These are phyloP conservation scores for Stichopus chloronotus DNA, from an alignment of 35 echinoderm and acorn worm species.

Conservation along the genomic window DNA sequence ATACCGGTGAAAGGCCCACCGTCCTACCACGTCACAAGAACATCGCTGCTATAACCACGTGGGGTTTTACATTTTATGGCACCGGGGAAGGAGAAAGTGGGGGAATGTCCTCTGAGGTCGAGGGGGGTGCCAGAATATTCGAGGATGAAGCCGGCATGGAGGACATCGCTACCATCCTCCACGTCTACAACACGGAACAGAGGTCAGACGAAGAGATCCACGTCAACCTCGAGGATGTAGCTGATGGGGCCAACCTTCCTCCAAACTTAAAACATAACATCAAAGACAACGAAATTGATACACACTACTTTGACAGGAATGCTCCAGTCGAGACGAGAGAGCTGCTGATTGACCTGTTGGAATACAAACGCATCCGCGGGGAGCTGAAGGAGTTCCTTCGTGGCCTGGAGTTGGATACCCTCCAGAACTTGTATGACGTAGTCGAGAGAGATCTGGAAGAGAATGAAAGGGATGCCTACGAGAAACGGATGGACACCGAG, in stretches of 20 bases:
- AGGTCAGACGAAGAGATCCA: conserved; percentile 79
- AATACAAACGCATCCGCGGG: neutral
- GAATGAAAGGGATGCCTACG: neutral
- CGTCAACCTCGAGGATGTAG: conserved; percentile 67
- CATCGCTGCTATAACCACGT: conserved; percentile 27
- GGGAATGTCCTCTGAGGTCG: neutral
- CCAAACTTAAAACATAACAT: conserved; percentile 82
- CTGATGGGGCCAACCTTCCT: conserved; percentile 54
- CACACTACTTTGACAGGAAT: conserved; percentile 1
- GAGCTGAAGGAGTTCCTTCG: conserved; percentile 26
- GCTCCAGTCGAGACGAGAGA: conserved; percentile 7
- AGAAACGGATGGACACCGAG: neutral
- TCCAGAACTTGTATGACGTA: neutral
- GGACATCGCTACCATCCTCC: conserved; percentile 65
- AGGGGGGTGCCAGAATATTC: conserved; percentile 19
- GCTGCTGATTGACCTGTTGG: neutral
- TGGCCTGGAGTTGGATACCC: conserved; percentile 25
- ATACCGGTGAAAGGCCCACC: neutral
- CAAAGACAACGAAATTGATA: conserved; percentile 41
- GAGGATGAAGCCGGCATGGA: conserved; percentile 61
- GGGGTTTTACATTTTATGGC: conserved; percentile 81
- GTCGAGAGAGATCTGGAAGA: conserved; percentile 14
- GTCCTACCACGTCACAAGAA: conserved; percentile 64
- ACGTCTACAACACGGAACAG: conserved; percentile 87
- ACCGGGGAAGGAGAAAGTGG: conserved; percentile 29